phyloP scores from a whole-genome alignment of 2,888 invertebrate species.

The Danaus chrysippus region DNA sequence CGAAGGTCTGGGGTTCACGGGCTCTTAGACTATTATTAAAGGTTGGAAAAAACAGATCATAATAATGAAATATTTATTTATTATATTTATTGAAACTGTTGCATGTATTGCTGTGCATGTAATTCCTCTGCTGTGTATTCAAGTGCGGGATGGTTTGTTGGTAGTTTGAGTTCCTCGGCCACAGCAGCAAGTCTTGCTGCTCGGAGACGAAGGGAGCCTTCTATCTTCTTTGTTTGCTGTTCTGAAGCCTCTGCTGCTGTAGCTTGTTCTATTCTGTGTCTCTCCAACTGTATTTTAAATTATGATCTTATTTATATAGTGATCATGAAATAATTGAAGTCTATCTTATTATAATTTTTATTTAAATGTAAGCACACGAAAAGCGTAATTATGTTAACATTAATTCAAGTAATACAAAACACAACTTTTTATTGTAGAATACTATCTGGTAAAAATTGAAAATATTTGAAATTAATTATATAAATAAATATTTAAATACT shows the following conservation, averaged over 20 bases:
- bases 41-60: background rate
- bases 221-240: slow-evolving; percentile 43
- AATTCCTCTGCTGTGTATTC: slow-evolving; percentile 46
- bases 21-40: background rate
- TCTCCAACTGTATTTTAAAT: slow-evolving; percentile 48
- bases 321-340: background rate
- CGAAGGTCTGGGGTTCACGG: too few species aligned
- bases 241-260: slow-evolving; percentile 46
- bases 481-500: background rate
- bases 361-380: too few species aligned
- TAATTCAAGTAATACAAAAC: too few species aligned
- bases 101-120: slow-evolving; percentile 48
- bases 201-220: slow-evolving; percentile 51
- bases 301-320: background rate
- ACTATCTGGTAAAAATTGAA: too few species aligned
- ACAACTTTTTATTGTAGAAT: too few species aligned
- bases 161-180: slow-evolving; percentile 52
- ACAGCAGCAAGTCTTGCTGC: slow-evolving; percentile 54
- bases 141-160: slow-evolving; percentile 51
- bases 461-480: too few species aligned
- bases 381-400: too few species aligned
- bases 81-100: slow-evolving; percentile 26
- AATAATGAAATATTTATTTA: background rate
- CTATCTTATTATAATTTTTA: too few species aligned
- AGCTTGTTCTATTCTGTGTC: slow-evolving; percentile 56